phyloP scores from a whole-genome alignment of 1,140 invertebrate genomes.

The Caenorhabditis latens region DNA sequence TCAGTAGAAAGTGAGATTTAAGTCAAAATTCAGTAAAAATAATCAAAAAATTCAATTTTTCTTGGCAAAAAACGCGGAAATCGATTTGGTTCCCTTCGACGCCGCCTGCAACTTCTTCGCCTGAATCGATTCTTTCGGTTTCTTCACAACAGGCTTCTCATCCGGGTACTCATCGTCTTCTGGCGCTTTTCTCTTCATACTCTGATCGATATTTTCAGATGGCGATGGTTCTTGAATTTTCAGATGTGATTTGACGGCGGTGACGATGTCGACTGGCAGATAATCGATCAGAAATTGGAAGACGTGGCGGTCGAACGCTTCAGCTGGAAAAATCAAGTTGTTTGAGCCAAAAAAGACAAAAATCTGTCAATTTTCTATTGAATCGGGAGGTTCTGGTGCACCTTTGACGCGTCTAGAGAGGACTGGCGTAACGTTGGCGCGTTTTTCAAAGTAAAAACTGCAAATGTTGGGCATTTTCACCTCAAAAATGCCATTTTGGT shows the following conservation, averaged over 20 bases:
- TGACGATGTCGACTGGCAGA: not conserved
- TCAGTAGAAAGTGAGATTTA: not conserved
- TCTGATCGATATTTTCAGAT: not conserved
- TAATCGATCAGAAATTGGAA: constrained; percentile 56
- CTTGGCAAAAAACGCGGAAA: constrained; percentile 62
- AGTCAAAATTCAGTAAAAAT: not conserved
- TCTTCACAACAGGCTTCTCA: constrained; percentile 40
- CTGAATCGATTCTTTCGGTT: constrained; percentile 55
- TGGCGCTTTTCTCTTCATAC: constrained; percentile 12
- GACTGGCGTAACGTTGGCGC: too few relatives aligned
- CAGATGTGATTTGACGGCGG: constrained; percentile 12
- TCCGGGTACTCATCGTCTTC: not conserved
- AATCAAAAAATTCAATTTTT: not conserved
- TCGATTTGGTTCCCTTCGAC: constrained; percentile 64
- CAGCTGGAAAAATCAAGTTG: constrained; percentile 21
- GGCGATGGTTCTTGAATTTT: constrained; percentile 42
- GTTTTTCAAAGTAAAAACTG: too few relatives aligned
- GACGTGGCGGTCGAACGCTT: constrained; percentile 45
- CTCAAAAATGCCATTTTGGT: too few relatives aligned
- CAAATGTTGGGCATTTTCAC: too few relatives aligned
- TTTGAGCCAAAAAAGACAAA: not conserved
- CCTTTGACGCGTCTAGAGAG: too few relatives aligned
- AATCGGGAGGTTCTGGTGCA: not conserved
- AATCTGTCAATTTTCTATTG: too few relatives aligned
- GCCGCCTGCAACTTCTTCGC: constrained; percentile 62